Evolutionary conservation across 2,797 vertebrate species (phyloP).

Genomic region (Gallinago stenura): DNA sequence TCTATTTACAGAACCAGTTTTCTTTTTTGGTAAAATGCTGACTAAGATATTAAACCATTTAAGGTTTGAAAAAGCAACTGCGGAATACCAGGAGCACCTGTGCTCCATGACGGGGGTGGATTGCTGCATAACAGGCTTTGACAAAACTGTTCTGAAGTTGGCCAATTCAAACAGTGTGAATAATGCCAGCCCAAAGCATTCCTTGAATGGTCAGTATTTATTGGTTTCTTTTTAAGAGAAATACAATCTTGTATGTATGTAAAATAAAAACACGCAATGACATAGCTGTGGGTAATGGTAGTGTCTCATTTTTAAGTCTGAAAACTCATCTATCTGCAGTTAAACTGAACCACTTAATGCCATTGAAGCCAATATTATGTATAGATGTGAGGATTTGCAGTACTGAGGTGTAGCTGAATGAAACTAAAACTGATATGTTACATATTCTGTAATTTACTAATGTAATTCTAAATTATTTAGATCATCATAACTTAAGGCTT

Average conservation of each 20-base stretch:
- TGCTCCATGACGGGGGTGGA: slow-evolving; percentile 93
- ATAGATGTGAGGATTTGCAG: neutral
- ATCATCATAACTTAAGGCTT: neutral
- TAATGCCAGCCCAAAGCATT: slow-evolving; percentile 92
- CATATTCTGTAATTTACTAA: neutral
- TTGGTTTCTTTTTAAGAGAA: neutral
- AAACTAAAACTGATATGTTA: neutral
- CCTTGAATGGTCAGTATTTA: slow-evolving; percentile 84
- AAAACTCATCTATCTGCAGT: neutral
- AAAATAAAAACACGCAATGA: neutral
- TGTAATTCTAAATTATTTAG: neutral
- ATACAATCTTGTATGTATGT: neutral
- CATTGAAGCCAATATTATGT: neutral
- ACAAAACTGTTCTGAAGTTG: slow-evolving; percentile 87
- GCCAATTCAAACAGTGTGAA: slow-evolving; percentile 82
- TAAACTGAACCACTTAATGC: neutral
- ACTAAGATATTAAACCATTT: slow-evolving; percentile 26
- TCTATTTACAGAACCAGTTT: neutral
- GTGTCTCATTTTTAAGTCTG: neutral
- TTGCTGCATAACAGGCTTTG: slow-evolving; percentile 90
- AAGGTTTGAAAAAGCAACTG: slow-evolving; percentile 96
- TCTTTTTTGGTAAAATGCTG: neutral
- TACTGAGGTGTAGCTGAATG: neutral
- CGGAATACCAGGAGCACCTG: slow-evolving; percentile 96
- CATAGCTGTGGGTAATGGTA: neutral